phyloP scores from a whole-genome alignment of 2,888 invertebrate species.

The Rhamnusium bicolor region DNA sequence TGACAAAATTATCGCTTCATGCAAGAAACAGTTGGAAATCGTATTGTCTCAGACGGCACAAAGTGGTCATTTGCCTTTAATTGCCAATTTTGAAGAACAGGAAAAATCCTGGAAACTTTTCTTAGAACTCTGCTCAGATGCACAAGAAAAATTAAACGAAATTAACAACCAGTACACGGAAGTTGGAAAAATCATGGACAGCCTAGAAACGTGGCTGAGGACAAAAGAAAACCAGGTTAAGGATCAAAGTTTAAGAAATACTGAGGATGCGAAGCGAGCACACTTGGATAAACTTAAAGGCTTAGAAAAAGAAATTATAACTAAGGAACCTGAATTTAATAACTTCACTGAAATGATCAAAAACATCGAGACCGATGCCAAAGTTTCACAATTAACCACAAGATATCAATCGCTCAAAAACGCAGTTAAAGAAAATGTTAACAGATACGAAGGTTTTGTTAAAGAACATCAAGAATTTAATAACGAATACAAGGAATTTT shows the following conservation, averaged over 20 bases:
- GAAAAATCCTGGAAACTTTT: conserved; percentile 85
- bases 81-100: conserved; percentile 83
- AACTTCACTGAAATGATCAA: conserved; percentile 80
- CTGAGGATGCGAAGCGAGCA: conserved; percentile 85
- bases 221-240: conserved; percentile 88
- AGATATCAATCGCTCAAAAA: conserved; percentile 88
- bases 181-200: conserved; percentile 84
- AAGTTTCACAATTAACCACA: conserved; percentile 84
- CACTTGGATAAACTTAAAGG: conserved; percentile 85
- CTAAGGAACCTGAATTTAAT: conserved; percentile 80
- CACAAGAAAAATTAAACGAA: conserved; percentile 82
- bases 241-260: conserved; percentile 91
- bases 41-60: conserved; percentile 86
- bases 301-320: conserved; percentile 80
- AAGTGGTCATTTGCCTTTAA: conserved; percentile 82
- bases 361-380: conserved; percentile 82
- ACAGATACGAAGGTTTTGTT: conserved; percentile 87
- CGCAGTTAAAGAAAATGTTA: conserved; percentile 86
- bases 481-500: conserved; percentile 81
- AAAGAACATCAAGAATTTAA: conserved; percentile 90
- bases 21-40: conserved; percentile 80
- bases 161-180: conserved; percentile 87
- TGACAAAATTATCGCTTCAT: conserved; percentile 79
- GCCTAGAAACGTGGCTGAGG: conserved; percentile 88
- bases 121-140: conserved; percentile 80